Base-by-base conservation (phyloP, 2,113 vertebrate species). In the Spea multiplicata region DNA sequence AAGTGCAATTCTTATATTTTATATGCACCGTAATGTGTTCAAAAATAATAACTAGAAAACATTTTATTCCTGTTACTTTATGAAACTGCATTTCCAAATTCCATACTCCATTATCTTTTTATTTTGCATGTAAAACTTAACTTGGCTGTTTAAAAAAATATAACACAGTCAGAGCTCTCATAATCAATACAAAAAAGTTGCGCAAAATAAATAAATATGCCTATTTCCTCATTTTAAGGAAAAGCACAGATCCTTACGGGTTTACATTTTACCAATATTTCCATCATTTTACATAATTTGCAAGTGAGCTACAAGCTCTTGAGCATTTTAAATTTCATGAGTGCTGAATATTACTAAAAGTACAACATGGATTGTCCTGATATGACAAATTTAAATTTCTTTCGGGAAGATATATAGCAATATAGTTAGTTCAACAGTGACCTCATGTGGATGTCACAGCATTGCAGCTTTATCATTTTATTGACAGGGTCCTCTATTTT, bases 361-460 rank as follows among this genome's bases (percentile, higher is more conserved):
- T 53, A 66, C 44, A 17, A 44, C 52, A 71, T 46, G 44, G 50
- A 44, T 66, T 30, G 45, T 16, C 9, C n/a, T 62, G 72, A 57
- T 16, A 46, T 70, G 48, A 70, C 48, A n/a, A 30, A 70, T 70
- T 70, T 70, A 49, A 44, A 74, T 65, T 74, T 17, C n/a, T n/a
- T 78, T 78, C 6, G 10, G 49, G 12, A 16, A 52, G 44, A 73
- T 52, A 46, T 72, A 65, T 46, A 4, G 49, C 62, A 65, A 9
- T n/a, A 73, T 73, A 71, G 12, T 79, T 73, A 66, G 76, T 45
- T 73, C 69, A 79, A 79, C 57, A 78, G 76, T 73, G 76, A 78
- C 76, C 71, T 71, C 76, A 50, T 30, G 76, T 79, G 76, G 76
- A 14, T 66, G 49, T 13, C 55, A 46, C 12, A 44, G 30, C 12